Evolutionary conservation across 1,140 invertebrate genomes (phyloP), one percentile per base, ranked within the genome.

Genomic region (Schmidtea mediterranea): DNA sequence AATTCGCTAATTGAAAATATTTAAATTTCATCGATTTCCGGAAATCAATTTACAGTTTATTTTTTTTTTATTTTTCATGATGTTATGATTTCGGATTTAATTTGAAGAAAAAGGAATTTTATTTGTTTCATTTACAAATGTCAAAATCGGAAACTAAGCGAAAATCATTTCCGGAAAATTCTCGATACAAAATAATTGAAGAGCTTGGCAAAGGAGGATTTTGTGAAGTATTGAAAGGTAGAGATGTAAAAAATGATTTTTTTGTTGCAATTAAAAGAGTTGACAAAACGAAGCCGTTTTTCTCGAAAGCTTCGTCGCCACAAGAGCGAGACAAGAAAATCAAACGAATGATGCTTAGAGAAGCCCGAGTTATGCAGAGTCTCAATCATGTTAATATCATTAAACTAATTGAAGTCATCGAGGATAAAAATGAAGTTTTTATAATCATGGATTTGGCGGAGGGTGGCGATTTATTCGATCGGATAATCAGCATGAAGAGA

Each of bases 181-280:
- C 15, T 13, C 43, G 43, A 8, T 45, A 19, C n/a, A 45, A 21
- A 24, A 21, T 45, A 19, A 16, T 45, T 21, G 21, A 45, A 21
- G 21, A 45, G 22, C 43, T 45, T 12, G 43, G 43, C n/a, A 45
- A 45, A 13, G 43, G 43, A 22, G 43, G 43, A 21, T 45, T 19
- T 45, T 45, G 43, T 21, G 21, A 45, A 19, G 43, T 45, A 8
- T 45, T 19, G 8, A 45, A 45, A 24, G 43, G 15, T 9, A 45
- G 9, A 45, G 43, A 45, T 45, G 5, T 9, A 9, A 21, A 21
- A 13, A 45, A 21, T 13, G 21, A 45, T 45, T 8, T 19, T 21
- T 45, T 19, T 45, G 43, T 45, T 13, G 43, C 43, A 2, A 45
- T 45, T 22, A 45, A 45, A 24, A 12, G 43, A 3, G 15, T 21